These are phyloP conservation scores for Autographa gamma DNA, from an alignment of 2,888 invertebrate genomes.

Conservation along the genomic window DNA sequence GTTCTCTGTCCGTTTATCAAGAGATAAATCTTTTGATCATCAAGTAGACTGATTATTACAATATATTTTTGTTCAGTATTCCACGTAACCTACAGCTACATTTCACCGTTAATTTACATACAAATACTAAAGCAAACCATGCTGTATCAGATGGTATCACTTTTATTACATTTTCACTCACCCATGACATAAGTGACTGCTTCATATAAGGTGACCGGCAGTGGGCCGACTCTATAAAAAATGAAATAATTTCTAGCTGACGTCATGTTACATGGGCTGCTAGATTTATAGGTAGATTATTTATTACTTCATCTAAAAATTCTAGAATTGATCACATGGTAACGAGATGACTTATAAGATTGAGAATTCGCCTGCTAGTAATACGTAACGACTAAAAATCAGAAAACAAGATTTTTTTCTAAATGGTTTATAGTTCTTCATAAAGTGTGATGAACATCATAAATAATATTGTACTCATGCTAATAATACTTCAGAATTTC, in stretches of 20 bases:
- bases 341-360: neutral
- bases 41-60: too few species aligned
- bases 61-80: neutral
- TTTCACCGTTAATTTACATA: neutral
- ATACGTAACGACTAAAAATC: too few species aligned
- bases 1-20: too few species aligned
- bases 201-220: slow-evolving; percentile 52
- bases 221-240: slow-evolving; percentile 55
- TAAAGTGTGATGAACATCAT: too few species aligned
- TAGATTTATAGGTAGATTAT: slow-evolving; percentile 22
- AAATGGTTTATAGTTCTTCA: too few species aligned
- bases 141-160: slow-evolving; percentile 53
- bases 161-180: slow-evolving; percentile 73
- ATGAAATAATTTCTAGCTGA: slow-evolving; percentile 58
- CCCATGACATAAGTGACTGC: slow-evolving; percentile 67
- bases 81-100: neutral
- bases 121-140: neutral
- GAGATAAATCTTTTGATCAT: too few species aligned
- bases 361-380: too few species aligned
- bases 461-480: too few species aligned
- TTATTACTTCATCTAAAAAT: neutral
- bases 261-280: slow-evolving; percentile 41
- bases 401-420: too few species aligned
- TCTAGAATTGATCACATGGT: neutral
- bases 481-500: too few species aligned